Evolutionary conservation across 2,797 vertebrate species (phyloP).

Genomic region (Trichosurus vulpecula): DNA sequence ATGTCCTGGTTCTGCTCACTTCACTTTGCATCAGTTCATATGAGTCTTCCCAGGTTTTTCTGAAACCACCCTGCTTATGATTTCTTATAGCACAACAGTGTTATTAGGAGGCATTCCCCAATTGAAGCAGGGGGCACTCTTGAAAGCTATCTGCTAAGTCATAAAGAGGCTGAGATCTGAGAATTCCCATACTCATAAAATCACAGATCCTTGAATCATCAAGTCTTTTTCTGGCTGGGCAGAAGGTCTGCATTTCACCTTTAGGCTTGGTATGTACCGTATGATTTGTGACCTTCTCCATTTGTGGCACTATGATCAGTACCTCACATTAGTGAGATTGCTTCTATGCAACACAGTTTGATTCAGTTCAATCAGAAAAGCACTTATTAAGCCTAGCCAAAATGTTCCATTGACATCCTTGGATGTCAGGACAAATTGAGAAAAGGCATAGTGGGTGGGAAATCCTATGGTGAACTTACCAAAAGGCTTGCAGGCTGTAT

Average conservation of each 20-base stretch:
- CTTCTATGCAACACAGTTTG: neutral
- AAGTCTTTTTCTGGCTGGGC: neutral
- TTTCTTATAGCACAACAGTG: neutral
- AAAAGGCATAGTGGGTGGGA: neutral
- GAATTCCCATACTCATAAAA: neutral
- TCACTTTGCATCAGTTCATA: neutral
- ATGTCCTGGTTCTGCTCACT: neutral
- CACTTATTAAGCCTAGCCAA: neutral
- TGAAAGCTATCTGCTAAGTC: neutral
- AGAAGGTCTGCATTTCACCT: neutral
- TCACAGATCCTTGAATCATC: neutral
- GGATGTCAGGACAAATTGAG: neutral
- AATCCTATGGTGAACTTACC: neutral
- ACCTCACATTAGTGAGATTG: neutral
- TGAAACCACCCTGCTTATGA: neutral
- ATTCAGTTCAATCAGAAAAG: neutral
- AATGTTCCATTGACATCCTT: neutral
- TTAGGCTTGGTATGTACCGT: neutral
- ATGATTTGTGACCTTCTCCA: neutral
- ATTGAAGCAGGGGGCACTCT: neutral
- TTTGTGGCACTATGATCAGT: neutral
- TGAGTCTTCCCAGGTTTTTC: neutral
- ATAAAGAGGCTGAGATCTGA: neutral
- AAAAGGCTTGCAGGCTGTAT: neutral
- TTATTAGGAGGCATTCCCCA: too few species aligned